Base-by-base conservation (phyloP, 2,797 vertebrate genomes). In the Molossus alvarezi region DNA sequence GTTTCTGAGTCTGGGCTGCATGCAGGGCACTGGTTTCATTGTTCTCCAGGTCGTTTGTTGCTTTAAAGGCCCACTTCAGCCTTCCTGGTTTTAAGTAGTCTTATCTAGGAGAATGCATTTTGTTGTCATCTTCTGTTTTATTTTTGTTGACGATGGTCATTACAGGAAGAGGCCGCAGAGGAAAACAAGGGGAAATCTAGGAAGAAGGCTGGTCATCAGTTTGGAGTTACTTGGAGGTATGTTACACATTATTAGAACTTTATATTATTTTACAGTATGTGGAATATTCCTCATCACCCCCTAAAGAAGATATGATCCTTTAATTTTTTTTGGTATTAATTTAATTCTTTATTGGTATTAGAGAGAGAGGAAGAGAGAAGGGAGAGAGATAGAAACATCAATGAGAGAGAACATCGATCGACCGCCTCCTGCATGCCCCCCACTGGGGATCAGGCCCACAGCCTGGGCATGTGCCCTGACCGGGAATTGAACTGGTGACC, bases 131-230 rank as follows among this genome's bases (percentile, higher is more conserved):
- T 64, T 92, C 53, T 57, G 48, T 67, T 71, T 94, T 88, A 33
- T 95, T 69, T 95, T 14, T 94, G 9, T 57, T 76, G 23, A 20
- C 71, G 37, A 37, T 75, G 48, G 64, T 88, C 15, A 69, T 93
- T 97, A 89, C 60, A 98, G 97, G 97, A 96, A 67, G 96, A 97
- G 18, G 58, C 77, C 6, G 33, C 65, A 13, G 94, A 95, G 23
- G 92, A 91, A 93, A 71, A 55, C n/a, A 29, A 14, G 1, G 21
- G 60, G 65, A 93, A 89, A 69, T 10, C 94, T 57, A 86, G 55
- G 60, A 91, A 6, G 76, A 95, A 64, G 51, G 25, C 45, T 37
- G 45, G 25, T 37, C 83, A 53, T 9, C 84, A 81, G 2, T 15
- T 27, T 67, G 12, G 27, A 73, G 9, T 88, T 20, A 69, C n/a